Percentiles rank a stretch among this genome's conserved stretches.
These are phyloP conservation scores for Patiria pectinifera DNA, from an alignment of 53 echinoderm and acorn worm genomes.

Conservation along the genomic window DNA sequence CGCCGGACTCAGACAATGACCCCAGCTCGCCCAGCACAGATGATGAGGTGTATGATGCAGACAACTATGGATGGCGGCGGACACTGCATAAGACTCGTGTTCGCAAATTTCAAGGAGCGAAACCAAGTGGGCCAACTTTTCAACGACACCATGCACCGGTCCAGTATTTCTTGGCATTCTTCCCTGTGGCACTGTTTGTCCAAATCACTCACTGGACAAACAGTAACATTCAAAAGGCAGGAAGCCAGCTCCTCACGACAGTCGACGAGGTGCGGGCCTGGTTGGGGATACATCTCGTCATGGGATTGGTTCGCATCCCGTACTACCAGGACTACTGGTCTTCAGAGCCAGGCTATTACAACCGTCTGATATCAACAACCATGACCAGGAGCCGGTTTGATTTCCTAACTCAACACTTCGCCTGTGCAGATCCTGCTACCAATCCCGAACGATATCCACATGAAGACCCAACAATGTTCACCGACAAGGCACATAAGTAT, in stretches of 20 bases:
- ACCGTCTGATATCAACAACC: conserved; percentile 1
- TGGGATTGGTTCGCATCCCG: conserved; percentile 7
- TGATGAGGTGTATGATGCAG: no score
- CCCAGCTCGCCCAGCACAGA: background rate
- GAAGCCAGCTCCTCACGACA: background rate
- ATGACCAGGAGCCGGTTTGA: conserved; percentile 49
- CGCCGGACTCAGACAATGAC: background rate
- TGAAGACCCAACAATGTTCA: background rate
- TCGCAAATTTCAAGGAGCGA: no score
- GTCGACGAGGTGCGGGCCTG: conserved; percentile 22
- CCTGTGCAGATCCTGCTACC: background rate
- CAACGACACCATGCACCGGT: background rate
- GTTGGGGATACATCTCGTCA: conserved; percentile 24
- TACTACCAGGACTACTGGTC: conserved; percentile 43
- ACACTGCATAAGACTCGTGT: background rate
- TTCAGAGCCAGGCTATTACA: background rate
- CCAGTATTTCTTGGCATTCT: background rate
- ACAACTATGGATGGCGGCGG: no score
- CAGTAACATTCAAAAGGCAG: background rate
- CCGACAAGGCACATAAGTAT: background rate
- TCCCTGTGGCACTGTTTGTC: background rate
- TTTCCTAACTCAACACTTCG: conserved; percentile 9
- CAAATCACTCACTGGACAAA: conserved; percentile 15
- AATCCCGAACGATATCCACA: background rate
- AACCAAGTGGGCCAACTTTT: no score